These are phyloP conservation scores for Mesorhabditis belari DNA, from an alignment of 2,888 invertebrate species.

Conservation along the genomic window DNA sequence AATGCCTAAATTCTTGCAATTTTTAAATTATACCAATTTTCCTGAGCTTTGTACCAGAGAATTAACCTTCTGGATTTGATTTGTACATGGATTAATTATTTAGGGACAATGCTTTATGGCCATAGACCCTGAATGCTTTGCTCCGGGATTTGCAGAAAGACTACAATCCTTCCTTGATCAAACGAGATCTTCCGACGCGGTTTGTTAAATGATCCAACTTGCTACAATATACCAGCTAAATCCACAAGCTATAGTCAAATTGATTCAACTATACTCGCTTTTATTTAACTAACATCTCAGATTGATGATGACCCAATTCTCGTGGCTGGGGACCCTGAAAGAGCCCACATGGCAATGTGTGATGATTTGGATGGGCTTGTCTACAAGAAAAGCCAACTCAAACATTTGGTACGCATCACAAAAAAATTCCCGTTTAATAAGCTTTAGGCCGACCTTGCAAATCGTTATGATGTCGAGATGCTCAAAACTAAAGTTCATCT, in stretches of 20 bases:
- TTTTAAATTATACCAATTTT: too few relatives aligned
- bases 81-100: slow-evolving; percentile 6
- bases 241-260: not conserved
- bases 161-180: slow-evolving; percentile 49
- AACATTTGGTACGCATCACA: slow-evolving; percentile 64
- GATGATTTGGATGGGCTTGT: slow-evolving; percentile 47
- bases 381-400: slow-evolving; percentile 58
- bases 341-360: slow-evolving; percentile 45
- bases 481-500: not conserved
- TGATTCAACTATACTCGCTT: not conserved
- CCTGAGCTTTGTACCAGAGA: too few relatives aligned
- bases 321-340: slow-evolving; percentile 52
- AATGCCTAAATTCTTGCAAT: not conserved
- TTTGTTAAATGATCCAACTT: too few relatives aligned
- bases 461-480: not conserved
- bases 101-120: slow-evolving; percentile 53
- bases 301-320: slow-evolving; percentile 37
- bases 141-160: slow-evolving; percentile 44
- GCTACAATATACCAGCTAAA: too few relatives aligned
- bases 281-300: slow-evolving; percentile 8
- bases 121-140: slow-evolving; percentile 52
- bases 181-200: slow-evolving; percentile 40
- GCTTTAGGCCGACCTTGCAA: not conserved
- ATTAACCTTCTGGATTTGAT: too few relatives aligned
- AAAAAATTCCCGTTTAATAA: too few relatives aligned